phyloP scores from a whole-genome alignment of 2,797 vertebrate species.

The Schizothorax lantsangensis region DNA sequence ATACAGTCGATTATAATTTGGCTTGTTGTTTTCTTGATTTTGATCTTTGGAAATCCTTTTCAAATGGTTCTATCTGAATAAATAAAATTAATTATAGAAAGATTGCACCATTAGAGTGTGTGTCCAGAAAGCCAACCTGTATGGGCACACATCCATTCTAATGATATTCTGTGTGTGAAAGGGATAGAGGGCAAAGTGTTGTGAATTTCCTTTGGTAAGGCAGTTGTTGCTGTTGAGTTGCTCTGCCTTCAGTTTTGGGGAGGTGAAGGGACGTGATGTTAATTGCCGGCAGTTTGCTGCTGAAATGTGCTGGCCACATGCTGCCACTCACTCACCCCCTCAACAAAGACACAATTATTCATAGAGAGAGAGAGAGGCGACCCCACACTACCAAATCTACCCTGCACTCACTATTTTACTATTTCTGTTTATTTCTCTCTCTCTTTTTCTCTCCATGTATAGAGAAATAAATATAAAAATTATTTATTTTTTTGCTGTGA shows the following conservation, averaged over 20 bases:
- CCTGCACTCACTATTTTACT: constrained; percentile 31
- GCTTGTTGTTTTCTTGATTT: not conserved
- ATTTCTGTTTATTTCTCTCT: constrained; percentile 16
- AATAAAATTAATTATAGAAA: not conserved
- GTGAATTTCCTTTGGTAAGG: constrained; percentile 14
- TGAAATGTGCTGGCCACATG: constrained; percentile 70
- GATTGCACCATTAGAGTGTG: not conserved
- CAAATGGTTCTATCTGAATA: not conserved
- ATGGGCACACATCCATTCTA: not conserved
- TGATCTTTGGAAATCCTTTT: not conserved
- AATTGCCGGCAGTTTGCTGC: constrained; percentile 60
- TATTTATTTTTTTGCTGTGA: too few species aligned
- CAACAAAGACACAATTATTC: constrained; percentile 65
- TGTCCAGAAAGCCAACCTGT: not conserved
- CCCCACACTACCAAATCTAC: constrained; percentile 45
- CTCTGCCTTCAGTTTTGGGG: constrained; percentile 37
- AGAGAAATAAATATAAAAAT: too few species aligned
- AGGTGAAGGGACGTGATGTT: constrained; percentile 63
- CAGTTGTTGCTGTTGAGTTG: constrained; percentile 45
- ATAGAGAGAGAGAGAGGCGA: constrained; percentile 47
- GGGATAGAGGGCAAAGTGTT: not conserved
- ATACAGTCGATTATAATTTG: not conserved
- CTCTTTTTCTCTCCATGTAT: not conserved
- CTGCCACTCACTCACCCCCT: constrained; percentile 61
- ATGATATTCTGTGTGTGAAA: not conserved